Percentiles rank a stretch among this genome's conserved stretches.
Conservation (phyloP, 1,140 invertebrate species). For the Ostrea edulis region DNA sequence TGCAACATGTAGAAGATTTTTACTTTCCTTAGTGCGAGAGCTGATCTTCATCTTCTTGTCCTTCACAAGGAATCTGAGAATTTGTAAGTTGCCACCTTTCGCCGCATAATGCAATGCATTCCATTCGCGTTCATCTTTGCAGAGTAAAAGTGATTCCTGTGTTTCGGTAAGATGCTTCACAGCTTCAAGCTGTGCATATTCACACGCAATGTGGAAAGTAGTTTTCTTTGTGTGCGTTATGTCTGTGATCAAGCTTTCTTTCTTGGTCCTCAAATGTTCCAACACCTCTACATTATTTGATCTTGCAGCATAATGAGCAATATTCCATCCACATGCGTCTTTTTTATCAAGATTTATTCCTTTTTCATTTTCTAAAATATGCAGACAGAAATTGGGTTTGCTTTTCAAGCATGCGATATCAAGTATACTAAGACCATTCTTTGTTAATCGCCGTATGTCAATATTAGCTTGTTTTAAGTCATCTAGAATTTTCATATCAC, state of each 20-base stretch:
- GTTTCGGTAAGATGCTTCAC: not conserved
- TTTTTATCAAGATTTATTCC: not conserved
- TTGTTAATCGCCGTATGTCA: not conserved
- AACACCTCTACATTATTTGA: not conserved
- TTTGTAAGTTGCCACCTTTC: not conserved
- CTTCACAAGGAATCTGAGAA: not conserved
- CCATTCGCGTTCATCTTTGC: not conserved
- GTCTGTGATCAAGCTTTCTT: not conserved
- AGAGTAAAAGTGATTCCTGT: not conserved
- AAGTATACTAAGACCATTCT: not conserved
- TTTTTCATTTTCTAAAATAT: not conserved
- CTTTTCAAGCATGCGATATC: not conserved
- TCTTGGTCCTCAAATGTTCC: not conserved
- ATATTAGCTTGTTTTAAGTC: not conserved
- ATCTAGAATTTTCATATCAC: not conserved
- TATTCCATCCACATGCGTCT: not conserved
- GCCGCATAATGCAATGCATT: not conserved
- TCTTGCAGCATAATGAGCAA: not conserved
- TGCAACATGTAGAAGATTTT: not conserved
- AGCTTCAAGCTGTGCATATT: not conserved
- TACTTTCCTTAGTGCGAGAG: not conserved
- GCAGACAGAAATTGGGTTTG: not conserved
- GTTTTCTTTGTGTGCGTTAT: not conserved
- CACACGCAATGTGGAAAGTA: not conserved
- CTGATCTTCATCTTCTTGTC: not conserved